phyloP scores from a whole-genome alignment of 2,797 vertebrate genomes.

The Lepilemur ruficaudatus region DNA sequence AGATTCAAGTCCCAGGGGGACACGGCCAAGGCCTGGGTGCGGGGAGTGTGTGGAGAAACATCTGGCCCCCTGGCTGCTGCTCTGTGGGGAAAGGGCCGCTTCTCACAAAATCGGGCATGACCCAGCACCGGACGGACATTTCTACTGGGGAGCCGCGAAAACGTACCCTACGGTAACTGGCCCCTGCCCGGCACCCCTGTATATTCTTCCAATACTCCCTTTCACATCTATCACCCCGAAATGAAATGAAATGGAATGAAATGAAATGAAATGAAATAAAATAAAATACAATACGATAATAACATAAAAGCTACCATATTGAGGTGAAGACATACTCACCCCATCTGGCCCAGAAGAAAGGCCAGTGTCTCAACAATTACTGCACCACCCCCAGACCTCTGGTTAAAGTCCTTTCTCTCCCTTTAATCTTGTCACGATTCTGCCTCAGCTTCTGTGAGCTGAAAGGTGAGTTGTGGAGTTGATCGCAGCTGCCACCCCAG shows the following conservation, averaged over 20 bases:
- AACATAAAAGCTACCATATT: neutral
- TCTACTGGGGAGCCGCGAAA: neutral
- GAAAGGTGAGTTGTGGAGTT: neutral
- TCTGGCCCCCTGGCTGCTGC: neutral
- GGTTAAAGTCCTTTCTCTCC: too few species aligned
- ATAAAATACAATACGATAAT: neutral
- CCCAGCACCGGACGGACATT: too few species aligned
- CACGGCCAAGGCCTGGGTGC: neutral
- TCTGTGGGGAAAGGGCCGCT: neutral
- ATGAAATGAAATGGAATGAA: neutral
- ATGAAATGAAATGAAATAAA: neutral
- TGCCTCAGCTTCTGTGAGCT: neutral
- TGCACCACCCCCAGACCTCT: neutral
- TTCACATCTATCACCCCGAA: neutral
- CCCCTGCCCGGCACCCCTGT: neutral
- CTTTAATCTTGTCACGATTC: neutral
- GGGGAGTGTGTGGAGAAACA: neutral
- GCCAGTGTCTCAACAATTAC: too few species aligned
- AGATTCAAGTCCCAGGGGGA: neutral
- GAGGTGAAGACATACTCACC: neutral
- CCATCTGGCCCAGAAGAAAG: neutral
- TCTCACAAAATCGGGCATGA: too few species aligned
- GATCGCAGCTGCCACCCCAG: neutral
- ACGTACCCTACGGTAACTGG: too few species aligned
- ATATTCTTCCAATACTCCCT: neutral